phyloP scores from a whole-genome alignment of 1,140 invertebrate species.

The Saccostrea glomerata region DNA sequence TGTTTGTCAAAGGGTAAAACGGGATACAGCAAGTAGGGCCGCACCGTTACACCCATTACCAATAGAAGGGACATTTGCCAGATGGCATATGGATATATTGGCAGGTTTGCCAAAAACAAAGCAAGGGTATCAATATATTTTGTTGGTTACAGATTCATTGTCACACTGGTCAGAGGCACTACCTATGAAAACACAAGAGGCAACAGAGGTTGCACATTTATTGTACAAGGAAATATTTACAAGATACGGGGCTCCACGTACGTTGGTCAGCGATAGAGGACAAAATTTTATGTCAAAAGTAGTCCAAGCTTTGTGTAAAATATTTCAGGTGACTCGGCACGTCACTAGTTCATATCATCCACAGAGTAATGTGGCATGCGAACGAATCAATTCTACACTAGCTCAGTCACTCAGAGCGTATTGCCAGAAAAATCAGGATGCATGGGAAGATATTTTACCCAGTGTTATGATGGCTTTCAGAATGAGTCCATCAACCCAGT shows the following conservation, averaged over 20 bases:
- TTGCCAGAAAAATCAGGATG: conserved; percentile 10
- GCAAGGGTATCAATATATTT: conserved; percentile 6
- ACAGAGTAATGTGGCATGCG: conserved; percentile 31
- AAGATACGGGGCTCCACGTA: conserved; percentile 56
- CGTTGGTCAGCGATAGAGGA: conserved; percentile 52
- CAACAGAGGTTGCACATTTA: conserved; percentile 48
- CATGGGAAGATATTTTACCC: background rate
- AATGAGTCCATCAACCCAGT: conserved; percentile 42
- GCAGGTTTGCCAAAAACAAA: background rate
- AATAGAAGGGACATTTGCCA: background rate
- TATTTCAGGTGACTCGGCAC: conserved; percentile 41
- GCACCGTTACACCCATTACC: conserved; percentile 29
- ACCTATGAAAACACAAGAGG: conserved; percentile 50
- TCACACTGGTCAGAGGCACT: conserved; percentile 51
- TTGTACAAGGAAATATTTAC: conserved; percentile 58
- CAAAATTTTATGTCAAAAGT: conserved; percentile 54
- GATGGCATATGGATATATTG: conserved; percentile 33
- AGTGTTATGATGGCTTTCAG: conserved; percentile 50
- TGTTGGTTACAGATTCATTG: background rate
- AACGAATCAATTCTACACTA: conserved; percentile 26
- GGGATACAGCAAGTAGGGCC: background rate
- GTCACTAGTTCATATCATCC: conserved; percentile 43
- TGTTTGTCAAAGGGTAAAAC: conserved; percentile 45
- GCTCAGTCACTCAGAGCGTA: conserved; percentile 26
- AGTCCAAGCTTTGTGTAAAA: conserved; percentile 41